Conservation (phyloP, 2,797 vertebrate species). For the Columba guinea region DNA sequence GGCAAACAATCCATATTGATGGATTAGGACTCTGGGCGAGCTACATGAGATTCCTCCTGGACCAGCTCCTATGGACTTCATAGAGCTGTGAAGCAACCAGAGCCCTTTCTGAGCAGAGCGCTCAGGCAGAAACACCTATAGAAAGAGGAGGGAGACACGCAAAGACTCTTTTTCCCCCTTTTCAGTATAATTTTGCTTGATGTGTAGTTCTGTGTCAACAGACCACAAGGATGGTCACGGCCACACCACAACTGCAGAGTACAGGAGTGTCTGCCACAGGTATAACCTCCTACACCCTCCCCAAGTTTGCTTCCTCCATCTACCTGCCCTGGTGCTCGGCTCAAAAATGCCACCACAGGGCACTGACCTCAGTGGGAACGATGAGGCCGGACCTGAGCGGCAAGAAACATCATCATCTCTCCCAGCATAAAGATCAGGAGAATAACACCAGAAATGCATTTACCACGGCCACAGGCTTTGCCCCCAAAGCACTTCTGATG, state of each 20-base stretch:
- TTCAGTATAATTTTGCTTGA: neutral
- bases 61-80: slow-evolving; percentile 19
- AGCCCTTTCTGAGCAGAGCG: neutral
- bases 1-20: slow-evolving; percentile 1
- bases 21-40: slow-evolving; percentile 5
- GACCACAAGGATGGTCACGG: rapidly evolving
- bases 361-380: rapidly evolving
- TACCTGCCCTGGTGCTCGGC: neutral
- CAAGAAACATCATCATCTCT: neutral
- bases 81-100: neutral
- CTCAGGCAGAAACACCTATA: neutral
- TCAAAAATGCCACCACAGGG: neutral
- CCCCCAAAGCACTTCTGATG: neutral
- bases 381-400: neutral
- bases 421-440: neutral
- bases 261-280: neutral
- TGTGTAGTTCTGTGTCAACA: neutral
- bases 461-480: neutral
- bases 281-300: neutral
- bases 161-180: neutral
- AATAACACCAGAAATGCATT: neutral
- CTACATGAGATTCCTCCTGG: neutral
- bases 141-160: neutral
- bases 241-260: neutral
- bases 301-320: neutral